Evolutionary conservation across 2,888 invertebrate genomes (phyloP).

Genomic region (Alentia gelatinosa): DNA sequence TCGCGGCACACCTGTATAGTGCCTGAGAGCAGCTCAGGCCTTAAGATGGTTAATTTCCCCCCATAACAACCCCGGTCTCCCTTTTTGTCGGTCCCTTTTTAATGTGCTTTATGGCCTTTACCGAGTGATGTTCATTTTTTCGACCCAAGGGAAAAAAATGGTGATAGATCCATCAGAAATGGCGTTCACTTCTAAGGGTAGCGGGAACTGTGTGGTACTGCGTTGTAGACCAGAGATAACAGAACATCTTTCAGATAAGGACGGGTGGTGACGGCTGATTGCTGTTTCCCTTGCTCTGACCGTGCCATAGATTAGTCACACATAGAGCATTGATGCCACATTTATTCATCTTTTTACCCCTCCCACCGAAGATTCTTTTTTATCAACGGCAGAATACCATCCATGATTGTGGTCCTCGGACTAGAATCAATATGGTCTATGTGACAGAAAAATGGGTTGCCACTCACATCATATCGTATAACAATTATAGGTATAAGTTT

Average conservation of each 20-base stretch:
- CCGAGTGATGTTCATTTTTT: neutral
- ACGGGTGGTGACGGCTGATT: neutral
- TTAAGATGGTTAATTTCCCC: slow-evolving; percentile 1
- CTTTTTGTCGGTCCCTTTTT: neutral
- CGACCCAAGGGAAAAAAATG: neutral
- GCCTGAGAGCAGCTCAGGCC: neutral
- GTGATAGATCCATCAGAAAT: neutral
- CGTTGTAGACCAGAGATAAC: neutral
- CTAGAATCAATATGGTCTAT: too few relatives aligned
- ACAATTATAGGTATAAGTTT: too few relatives aligned
- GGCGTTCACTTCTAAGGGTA: neutral
- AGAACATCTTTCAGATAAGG: neutral
- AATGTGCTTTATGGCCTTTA: neutral
- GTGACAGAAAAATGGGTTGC: too few relatives aligned
- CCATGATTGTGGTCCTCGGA: too few relatives aligned
- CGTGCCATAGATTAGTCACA: too few relatives aligned
- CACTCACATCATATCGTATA: too few relatives aligned
- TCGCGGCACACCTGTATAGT: neutral
- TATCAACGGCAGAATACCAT: too few relatives aligned
- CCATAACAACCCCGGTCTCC: neutral
- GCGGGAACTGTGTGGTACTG: neutral
- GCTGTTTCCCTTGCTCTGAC: too few relatives aligned
- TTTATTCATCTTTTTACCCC: too few relatives aligned
- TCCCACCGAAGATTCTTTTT: too few relatives aligned
- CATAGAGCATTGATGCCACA: too few relatives aligned